These are phyloP conservation scores for Erythrocercus mccallii DNA, from an alignment of 2,113 vertebrate genomes.

Conservation along the genomic window DNA sequence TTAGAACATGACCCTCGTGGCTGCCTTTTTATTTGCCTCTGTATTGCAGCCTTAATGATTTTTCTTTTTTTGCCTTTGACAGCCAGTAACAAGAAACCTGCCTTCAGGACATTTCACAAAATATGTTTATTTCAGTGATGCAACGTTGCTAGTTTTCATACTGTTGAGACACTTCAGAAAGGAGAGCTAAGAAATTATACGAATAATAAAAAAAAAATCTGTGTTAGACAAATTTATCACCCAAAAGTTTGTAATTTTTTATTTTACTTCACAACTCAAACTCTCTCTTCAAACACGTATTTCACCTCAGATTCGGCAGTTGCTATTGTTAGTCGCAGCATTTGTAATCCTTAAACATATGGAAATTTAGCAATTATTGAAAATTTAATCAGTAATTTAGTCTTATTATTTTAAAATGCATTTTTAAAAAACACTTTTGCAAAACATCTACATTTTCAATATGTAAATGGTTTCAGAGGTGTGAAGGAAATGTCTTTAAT, in stretches of 20 bases:
- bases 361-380: neutral
- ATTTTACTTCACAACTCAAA: neutral
- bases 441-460: conserved; percentile 8
- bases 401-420: neutral
- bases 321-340: neutral
- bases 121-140: neutral
- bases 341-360: neutral
- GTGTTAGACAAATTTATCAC: neutral
- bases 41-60: neutral
- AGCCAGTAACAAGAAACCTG: neutral
- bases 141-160: neutral
- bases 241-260: neutral
- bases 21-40: neutral
- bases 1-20: neutral
- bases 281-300: neutral
- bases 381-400: neutral
- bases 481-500: conserved; percentile 50
- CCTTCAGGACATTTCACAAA: conserved; percentile 2
- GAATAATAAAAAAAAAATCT: neutral
- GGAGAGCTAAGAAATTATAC: neutral
- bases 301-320: neutral
- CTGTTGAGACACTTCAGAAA: neutral
- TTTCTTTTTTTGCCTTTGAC: neutral
- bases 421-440: neutral
- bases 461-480: conserved; percentile 50